Evolutionary conservation across 2,888 invertebrate genomes (phyloP).

Genomic region (Entomobrya multifasciata): DNA sequence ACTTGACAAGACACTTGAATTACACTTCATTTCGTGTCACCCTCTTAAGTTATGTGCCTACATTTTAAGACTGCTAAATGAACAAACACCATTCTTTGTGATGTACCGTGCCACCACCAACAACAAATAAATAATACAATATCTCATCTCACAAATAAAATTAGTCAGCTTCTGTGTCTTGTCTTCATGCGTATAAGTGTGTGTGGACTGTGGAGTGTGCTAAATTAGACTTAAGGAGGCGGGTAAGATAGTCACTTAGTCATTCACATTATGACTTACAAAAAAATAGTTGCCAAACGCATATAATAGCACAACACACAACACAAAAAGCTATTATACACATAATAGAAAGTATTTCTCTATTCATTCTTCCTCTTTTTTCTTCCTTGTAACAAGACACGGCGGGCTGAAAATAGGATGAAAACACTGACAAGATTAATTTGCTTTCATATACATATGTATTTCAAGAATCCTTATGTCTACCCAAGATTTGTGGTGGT

Average conservation of each 20-base stretch:
- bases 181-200: neutral
- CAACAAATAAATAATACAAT: conserved; percentile 3
- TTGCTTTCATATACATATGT: conserved; percentile 66
- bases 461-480: conserved; percentile 53
- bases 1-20: neutral
- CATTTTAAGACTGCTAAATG: too few species aligned
- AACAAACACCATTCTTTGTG: too few species aligned
- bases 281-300: conserved; percentile 33
- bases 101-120: too few species aligned
- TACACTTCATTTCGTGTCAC: conserved; percentile 13
- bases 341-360: neutral
- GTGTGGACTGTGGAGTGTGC: too few species aligned
- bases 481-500: conserved; percentile 58
- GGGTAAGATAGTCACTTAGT: conserved; percentile 27
- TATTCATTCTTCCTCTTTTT: neutral
- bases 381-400: neutral
- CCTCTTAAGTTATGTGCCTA: neutral
- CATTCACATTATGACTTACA: conserved; percentile 37
- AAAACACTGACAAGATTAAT: conserved; percentile 72
- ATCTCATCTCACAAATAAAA: neutral
- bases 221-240: conserved; percentile 17
- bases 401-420: conserved; percentile 38
- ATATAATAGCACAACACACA: too few species aligned
- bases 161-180: conserved; percentile 28
- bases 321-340: neutral